Evolutionary conservation across 2,113 vertebrate species (phyloP).

Genomic region (Gila orcuttii): DNA sequence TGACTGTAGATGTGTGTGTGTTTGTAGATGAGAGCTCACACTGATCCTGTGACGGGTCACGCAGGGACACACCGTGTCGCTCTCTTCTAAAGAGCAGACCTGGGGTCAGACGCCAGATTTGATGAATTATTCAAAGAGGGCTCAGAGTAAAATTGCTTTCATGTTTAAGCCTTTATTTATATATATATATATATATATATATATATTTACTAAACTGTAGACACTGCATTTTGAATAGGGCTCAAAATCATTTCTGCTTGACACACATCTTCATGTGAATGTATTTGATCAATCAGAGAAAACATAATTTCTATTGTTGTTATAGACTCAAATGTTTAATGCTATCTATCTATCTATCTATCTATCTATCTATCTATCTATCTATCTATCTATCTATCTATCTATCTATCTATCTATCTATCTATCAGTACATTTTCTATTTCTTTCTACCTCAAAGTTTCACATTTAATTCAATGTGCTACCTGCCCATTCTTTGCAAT

Average conservation of each 20-base stretch:
- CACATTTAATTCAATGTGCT: too few species aligned
- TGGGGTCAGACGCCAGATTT: conserved; percentile 50
- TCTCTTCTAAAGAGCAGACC: conserved; percentile 58
- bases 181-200: neutral
- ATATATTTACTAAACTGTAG: conserved; percentile 4
- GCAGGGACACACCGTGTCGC: conserved; percentile 39
- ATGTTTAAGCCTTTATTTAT: conserved; percentile 53
- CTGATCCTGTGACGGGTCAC: conserved; percentile 18
- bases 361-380: too few species aligned
- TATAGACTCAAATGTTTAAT: too few species aligned
- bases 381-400: too few species aligned
- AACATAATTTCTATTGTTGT: too few species aligned
- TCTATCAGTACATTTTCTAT: too few species aligned
- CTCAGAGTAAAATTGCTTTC: conserved; percentile 47
- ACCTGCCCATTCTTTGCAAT: too few species aligned
- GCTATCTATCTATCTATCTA: too few species aligned
- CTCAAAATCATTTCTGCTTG: neutral
- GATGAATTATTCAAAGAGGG: conserved; percentile 61
- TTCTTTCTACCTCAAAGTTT: too few species aligned
- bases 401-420: too few species aligned
- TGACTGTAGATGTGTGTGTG: conserved; percentile 30
- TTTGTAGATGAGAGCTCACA: conserved; percentile 57
- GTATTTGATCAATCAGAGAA: too few species aligned
- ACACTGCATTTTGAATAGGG: neutral
- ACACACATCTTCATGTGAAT: neutral